A percentile compares a stretch with the other conserved stretches of the same genome.
Conservation (phyloP, 1,140 invertebrate species). For the Trichonephila inaurata region DNA sequence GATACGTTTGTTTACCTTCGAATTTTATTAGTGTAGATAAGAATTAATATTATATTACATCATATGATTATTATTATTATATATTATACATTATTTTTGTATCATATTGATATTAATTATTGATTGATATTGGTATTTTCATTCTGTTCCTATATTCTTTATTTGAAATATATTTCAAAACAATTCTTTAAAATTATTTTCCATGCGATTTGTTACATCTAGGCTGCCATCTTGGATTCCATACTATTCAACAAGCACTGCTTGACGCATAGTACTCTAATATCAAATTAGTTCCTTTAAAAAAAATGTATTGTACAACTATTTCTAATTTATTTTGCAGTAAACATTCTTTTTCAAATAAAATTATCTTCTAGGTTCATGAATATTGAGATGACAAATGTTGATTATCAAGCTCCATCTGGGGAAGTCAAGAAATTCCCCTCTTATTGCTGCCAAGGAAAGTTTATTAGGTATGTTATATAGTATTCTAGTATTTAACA, state of each 20-base stretch:
- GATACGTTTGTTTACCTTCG: too few species aligned
- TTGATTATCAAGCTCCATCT: not conserved
- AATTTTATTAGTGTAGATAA: too few species aligned
- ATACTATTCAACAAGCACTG: too few species aligned
- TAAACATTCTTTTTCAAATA: not conserved
- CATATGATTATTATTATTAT: too few species aligned
- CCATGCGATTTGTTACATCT: too few species aligned
- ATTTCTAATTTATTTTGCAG: not conserved
- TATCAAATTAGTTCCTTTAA: not conserved
- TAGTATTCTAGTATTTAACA: not conserved
- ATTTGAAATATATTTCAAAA: too few species aligned
- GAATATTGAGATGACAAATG: constrained; percentile 1
- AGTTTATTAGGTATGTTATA: constrained; percentile 18
- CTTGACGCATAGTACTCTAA: not conserved
- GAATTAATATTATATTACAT: too few species aligned
- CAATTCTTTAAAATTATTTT: too few species aligned
- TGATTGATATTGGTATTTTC: not conserved
- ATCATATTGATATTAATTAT: not conserved
- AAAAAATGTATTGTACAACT: not conserved
- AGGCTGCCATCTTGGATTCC: too few species aligned
- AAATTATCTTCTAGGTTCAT: constrained; percentile 11
- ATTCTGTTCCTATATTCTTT: not conserved
- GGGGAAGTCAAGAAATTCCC: not conserved
- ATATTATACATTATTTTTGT: too few species aligned
- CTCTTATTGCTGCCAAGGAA: not conserved